Evolutionary conservation across 2,888 invertebrate species (phyloP), one percentile per base, ranked within the genome.

Genomic region (Pantelozetes paolii): DNA sequence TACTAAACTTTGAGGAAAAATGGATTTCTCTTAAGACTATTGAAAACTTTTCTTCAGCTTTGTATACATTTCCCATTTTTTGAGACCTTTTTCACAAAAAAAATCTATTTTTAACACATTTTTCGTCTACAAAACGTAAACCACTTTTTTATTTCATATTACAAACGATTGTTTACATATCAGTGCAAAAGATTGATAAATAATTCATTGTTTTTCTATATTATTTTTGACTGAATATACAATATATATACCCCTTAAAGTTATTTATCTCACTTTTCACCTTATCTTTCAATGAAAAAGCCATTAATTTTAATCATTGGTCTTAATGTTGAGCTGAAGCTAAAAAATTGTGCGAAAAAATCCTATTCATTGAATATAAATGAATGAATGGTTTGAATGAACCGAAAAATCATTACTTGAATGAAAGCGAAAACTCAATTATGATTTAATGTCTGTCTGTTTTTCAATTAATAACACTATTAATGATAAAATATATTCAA

Each of bases 391-490:
- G 36, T 8, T 36, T 5, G 45, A 45, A 15, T 45, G 45, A 45
- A 45, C 45, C 6, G 45, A 45, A 45, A n/a, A 45, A 45, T 45
- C 45, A 45, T 45, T 45, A 45, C 45, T 45, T 6, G 15, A 45
- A 13, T 13, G 8, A 18, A 45, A 45, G 9, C 6, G 8, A 5
- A 54, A 54, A 54, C 28, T 54, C 28, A 26, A 23, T 54, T 54
- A 23, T 54, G 23, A 20, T 54, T 54, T 54, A 54, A 54, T 54
- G 54, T 54, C 54, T 23, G 54, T 20, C 45, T 45, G 45, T 54
- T 54, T 54, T 54, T 50, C 54, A 54, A 54, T 54, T 54, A 54
- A 26, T 26, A 54, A 54, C 9, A 3, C 13, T 23, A 54, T 50
- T 8, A 9, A 50, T 50, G 23, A 54, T 45, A 45, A 45, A 11